Base-by-base conservation (phyloP, 2,113 vertebrate species). In the Apodemus speciosus region DNA sequence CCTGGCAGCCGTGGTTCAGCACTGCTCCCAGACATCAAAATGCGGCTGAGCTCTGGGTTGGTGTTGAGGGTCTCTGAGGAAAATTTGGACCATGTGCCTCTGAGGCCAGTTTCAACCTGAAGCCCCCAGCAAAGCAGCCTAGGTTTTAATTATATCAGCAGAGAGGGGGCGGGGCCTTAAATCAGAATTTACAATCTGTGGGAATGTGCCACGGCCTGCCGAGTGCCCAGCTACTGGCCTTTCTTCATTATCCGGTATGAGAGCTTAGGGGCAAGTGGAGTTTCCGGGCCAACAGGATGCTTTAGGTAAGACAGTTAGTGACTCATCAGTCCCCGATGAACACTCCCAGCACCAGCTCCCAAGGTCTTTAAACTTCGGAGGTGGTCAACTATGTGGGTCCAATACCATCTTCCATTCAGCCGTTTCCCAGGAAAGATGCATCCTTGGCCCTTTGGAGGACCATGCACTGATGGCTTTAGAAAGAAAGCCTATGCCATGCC, bases 161-260 rank as follows among this genome's bases (percentile, higher is more conserved):
- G 83, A 49, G 2, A 40, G 64, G 38, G 68, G 49, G 64, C 13
- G 18, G 51, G 46, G 91, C 92, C 96, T 72, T 90, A 94, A 91
- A 85, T 92, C 75, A 95, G 85, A 96, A 97, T 95, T 95, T 96
- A 97, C 0, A 90, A 96, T 96, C 92, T 97, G 96, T 30, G 94
- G 66, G 51, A 93, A 95, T 79, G 92, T 95, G 85, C 96, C 92
- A 90, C 92, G 77, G 75, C 89, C 96, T 97, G 91, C 75, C 92
- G 21, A 88, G 72, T 93, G 73, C 95, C 83, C 97, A 75, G 25
- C 92, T 88, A 6, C 18, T 0, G 32, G 95, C 18, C 6, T 4
- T 95, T 94, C 93, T 88, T 25, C 94, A 91, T 96, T 90, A 92
- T 84, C 88, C 92, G 89, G 93, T 73, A 88, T 72, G 46, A 79